Conservation (phyloP, 30 jellyfish, hydroid and myxozoan genomes). For the Mastigias papua region DNA sequence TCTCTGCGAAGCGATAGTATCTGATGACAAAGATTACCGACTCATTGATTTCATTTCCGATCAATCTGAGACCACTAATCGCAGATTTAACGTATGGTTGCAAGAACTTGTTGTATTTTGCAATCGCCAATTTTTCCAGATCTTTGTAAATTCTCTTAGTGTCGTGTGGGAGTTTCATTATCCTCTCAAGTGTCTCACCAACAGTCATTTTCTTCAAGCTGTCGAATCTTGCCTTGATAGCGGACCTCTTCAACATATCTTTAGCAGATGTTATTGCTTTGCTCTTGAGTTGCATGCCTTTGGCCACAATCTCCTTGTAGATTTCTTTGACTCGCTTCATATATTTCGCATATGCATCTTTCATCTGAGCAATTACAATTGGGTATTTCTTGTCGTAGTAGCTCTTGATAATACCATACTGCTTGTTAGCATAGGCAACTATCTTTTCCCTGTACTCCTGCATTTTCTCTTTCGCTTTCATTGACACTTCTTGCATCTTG, state of each 20-base stretch:
- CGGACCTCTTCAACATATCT: conserved; percentile 74
- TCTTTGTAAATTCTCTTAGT: conserved; percentile 29
- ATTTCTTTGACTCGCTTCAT: background rate
- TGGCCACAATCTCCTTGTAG: background rate
- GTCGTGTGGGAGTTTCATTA: conserved; percentile 77
- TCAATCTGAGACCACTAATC: conserved; percentile 37
- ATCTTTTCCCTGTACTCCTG: conserved; percentile 5
- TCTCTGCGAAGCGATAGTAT: conserved; percentile 80
- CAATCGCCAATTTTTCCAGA: background rate
- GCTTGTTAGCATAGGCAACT: conserved; percentile 17
- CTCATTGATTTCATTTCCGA: conserved; percentile 91
- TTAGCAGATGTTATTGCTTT: conserved; percentile 43
- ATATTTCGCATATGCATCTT: conserved; percentile 32
- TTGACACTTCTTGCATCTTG: conserved; percentile 29
- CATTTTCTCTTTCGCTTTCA: conserved; percentile 20
- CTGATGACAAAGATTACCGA: conserved; percentile 75
- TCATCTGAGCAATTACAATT: conserved; percentile 29
- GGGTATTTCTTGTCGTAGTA: conserved; percentile 44
- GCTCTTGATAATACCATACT: conserved; percentile 29
- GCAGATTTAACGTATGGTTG: conserved; percentile 71
- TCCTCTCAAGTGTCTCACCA: conserved; percentile 78
- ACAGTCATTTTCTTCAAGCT: conserved; percentile 77
- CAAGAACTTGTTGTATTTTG: conserved; percentile 34
- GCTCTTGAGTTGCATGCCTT: conserved; percentile 13
- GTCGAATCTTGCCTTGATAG: conserved; percentile 31